A percentile compares a stretch with the other conserved stretches of the same genome.
phyloP scores from a whole-genome alignment of 1,140 invertebrate species.

The Hetaerina americana region DNA sequence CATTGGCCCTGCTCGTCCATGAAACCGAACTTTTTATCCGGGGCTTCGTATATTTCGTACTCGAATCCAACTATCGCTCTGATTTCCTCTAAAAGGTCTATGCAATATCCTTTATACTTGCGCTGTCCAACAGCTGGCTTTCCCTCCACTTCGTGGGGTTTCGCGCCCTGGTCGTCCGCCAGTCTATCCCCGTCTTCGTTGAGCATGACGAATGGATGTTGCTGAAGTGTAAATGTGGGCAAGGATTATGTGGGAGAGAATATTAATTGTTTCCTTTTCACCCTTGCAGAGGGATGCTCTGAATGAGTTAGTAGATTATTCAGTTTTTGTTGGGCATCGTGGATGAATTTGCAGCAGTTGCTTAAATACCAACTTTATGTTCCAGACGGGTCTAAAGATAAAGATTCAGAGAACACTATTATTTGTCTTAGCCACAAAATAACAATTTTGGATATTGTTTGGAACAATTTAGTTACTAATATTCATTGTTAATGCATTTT shows the following conservation, averaged over 20 bases:
- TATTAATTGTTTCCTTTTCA: too few species aligned
- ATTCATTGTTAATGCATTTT: too few species aligned
- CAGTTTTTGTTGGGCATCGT: not conserved
- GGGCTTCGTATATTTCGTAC: slow-evolving; percentile 67
- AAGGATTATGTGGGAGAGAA: too few species aligned
- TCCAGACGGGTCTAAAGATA: not conserved
- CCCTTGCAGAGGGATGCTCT: too few species aligned
- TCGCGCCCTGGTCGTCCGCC: slow-evolving; percentile 35
- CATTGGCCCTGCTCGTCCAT: slow-evolving; percentile 78
- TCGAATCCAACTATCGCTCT: slow-evolving; percentile 71
- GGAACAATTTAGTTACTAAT: too few species aligned
- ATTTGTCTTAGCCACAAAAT: too few species aligned
- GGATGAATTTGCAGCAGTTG: slow-evolving; percentile 1
- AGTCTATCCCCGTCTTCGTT: slow-evolving; percentile 33
- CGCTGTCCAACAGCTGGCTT: slow-evolving; percentile 27
- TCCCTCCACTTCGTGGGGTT: too few species aligned
- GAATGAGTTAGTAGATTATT: too few species aligned
- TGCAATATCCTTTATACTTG: slow-evolving; percentile 79
- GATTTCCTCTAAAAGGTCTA: slow-evolving; percentile 80
- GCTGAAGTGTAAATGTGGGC: slow-evolving; percentile 40
- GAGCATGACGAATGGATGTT: slow-evolving; percentile 74
- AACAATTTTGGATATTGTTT: too few species aligned
- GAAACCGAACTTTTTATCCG: slow-evolving; percentile 67
- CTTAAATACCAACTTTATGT: not conserved
- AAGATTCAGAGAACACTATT: not conserved